phyloP scores from a whole-genome alignment of 2,113 vertebrate species.

The Tragelaphus strepsiceros region DNA sequence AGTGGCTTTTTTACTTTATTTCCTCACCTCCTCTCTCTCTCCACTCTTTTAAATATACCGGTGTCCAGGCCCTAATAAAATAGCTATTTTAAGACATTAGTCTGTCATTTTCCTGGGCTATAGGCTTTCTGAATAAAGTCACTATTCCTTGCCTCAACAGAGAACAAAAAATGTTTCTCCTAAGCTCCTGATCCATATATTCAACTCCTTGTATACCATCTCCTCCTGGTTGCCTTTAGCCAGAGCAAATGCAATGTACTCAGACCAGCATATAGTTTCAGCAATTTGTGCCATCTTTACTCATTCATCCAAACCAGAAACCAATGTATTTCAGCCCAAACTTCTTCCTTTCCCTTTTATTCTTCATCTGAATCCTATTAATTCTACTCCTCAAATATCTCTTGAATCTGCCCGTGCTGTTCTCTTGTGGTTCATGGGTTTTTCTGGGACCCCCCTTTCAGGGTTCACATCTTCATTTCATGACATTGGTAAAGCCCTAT shows the following conservation, averaged over 20 bases:
- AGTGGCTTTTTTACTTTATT: background rate
- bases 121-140: background rate
- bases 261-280: background rate
- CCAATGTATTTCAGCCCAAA: background rate
- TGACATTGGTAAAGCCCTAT: background rate
- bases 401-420: background rate
- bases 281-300: background rate
- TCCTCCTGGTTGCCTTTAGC: background rate
- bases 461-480: background rate
- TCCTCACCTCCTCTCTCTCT: background rate
- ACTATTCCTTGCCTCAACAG: background rate
- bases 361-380: background rate
- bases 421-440: background rate
- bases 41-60: background rate
- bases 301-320: background rate
- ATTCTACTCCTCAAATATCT: background rate
- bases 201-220: background rate
- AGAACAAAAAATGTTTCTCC: background rate
- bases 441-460: background rate
- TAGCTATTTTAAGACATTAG: background rate
- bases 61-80: background rate
- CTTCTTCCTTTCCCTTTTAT: background rate
- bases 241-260: background rate
- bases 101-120: background rate
- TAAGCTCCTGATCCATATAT: background rate